Base-by-base conservation (phyloP, 1,140 invertebrate species). In the Eumeta japonica region DNA sequence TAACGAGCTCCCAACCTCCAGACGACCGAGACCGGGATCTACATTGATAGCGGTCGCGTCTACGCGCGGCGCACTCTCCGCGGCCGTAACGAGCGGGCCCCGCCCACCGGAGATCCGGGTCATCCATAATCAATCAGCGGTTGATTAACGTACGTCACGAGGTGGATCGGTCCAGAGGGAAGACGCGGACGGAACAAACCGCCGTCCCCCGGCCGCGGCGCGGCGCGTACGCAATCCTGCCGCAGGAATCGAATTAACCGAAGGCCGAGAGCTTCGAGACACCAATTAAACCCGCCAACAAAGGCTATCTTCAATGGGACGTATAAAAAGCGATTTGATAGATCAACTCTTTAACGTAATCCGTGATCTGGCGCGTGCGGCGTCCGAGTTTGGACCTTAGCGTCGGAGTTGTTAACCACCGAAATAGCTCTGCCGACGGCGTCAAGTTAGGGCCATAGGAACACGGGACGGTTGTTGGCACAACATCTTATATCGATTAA, bases 401-500 rank as follows among this genome's bases (percentile, higher is more conserved):
- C 0, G 1, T 2, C 0, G 20, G 5, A 24, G 5, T 24, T 5
- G n/a, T 7, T 7, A 24, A n/a, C 5, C 5, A 24, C n/a, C n/a
- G n/a, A 24, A 24, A n/a, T 24, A 7, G 20, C n/a, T 24, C n/a
- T 5, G n/a, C 5, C 5, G n/a, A n/a, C n/a, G 5, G n/a, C 5
- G n/a, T 24, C 5, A n/a, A 24, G 20, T 24, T 24, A 24, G 17
- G 27, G 29, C 18, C 19, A 15, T 20, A 48, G 57, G 55, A 52
- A 67, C 55, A 45, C 34, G 52, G 62, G 58, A 60, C 61, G 65
- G 55, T 51, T 74, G 68, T 74, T 74, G 65, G 66, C 62, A 74
- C 66, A 71, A 71, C 68, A 71, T 74, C 66, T 72, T 63, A 65
- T 71, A 70, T 68, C 70, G 70, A 74, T 72, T 74, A 74, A 74